Base-by-base conservation (phyloP, 2,113 vertebrate species). In the Cygnus buccinator region DNA sequence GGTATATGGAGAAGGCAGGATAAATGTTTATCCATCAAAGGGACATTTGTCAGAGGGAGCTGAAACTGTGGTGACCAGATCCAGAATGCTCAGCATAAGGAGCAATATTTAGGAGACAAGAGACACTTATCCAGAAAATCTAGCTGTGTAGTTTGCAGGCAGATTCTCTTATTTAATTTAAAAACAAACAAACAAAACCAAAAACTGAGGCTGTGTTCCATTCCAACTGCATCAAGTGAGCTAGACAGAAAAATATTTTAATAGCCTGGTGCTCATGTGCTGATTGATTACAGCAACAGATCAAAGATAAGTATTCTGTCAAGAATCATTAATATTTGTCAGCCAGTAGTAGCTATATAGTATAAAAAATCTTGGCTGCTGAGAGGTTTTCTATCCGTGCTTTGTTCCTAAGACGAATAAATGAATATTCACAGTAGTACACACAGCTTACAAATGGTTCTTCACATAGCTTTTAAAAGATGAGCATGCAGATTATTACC, bases 261-360 rank as follows among this genome's bases (percentile, higher is more conserved):
- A 91, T 94, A 96, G 87, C 76, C 72, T 6, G 11, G 71, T 96
- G 77, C 92, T 88, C 93, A 70, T 95, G 58, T 87, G 77, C 91
- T 95, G 85, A 80, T 95, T 97, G 94, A 96, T 97, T 96, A 95
- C 83, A 96, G 84, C 91, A 95, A 86, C 94, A 96, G 84, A 94
- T 96, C 77, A 96, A 90, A 93, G 89, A 91, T 96, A 93, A 97
- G 88, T 89, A 84, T 86, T 89, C 93, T 95, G 84, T 96, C 93
- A 95, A 95, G 93, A 95, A 77, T 95, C 92, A 94, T 96, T 97
- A 97, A 87, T 95, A 87, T 90, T 67, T 95, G 72, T 90, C 87
- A 96, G 65, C 80, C 72, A 61, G 50, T 54, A 80, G 73, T 84
- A 93, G 90, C 81, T 94, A 68, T 74, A 37, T 46, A 91, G 81